Evolutionary conservation across 2,797 vertebrate genomes (phyloP), one percentile per base, ranked within the genome.

Genomic region (Bryconaethiops microstoma): DNA sequence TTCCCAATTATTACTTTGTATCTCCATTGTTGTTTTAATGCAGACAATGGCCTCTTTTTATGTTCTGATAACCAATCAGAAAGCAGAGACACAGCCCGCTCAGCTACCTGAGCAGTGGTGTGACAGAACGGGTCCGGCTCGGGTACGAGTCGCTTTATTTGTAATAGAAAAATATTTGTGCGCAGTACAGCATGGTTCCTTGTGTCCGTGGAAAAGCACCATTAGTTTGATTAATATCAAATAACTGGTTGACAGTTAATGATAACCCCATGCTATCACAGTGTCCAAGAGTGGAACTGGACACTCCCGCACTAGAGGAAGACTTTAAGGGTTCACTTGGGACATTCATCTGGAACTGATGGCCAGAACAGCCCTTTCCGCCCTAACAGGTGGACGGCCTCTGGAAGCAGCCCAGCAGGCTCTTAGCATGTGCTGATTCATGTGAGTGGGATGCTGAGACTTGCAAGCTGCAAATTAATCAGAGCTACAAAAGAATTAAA

Each of bases 341-440:
- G 65, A 68, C 39, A 5, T 35, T 35, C 35, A 35, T 35, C 29
- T 42, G 14, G 14, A 64, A 64, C 59, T 29, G 23, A 25, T 39
- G 14, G 25, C 25, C 29, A n/a, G 35, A 67, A 19, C 39, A 68
- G 65, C 40, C 39, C 65, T 68, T 42, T 21, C 39, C 40, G 19
- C 19, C n/a, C 65, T 45, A 68, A 45, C 40, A 45, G 65, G 65
- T 68, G 65, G 65, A 68, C 1, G n/a, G 13, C 40, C 65, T 45
- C 40, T 68, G 65, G 39, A 68, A 42, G 21, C 8, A 42, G 39
- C 65, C 39, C 40, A 21, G 65, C 40, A 42, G 19, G 8, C 63
- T 19, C 63, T 65, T 65, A 62, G 59, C 59, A 63, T 35, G 63
- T 65, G 35, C 35, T 40, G 63, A 65, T 40, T 65, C 63, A 40